Conservation (phyloP, 1,140 invertebrate genomes). For the Solen grandis region DNA sequence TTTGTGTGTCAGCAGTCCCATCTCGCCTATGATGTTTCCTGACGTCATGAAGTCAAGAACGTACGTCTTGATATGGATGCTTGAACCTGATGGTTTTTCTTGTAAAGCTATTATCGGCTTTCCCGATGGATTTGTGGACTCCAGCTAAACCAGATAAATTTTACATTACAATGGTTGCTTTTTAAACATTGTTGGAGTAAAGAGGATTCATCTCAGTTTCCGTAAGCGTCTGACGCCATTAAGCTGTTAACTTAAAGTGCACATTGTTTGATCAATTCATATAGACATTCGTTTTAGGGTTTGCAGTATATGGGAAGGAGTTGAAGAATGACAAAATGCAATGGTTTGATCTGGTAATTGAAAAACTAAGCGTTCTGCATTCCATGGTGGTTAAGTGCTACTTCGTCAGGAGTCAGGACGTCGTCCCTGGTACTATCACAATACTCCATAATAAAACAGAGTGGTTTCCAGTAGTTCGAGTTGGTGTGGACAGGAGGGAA, state of each 20-base stretch:
- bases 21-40: slow-evolving; percentile 81
- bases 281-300: no score
- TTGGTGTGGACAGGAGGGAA: no score
- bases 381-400: no score
- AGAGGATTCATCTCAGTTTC: neutral
- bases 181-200: neutral
- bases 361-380: no score
- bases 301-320: no score
- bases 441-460: neutral
- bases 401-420: no score
- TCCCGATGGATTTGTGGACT: slow-evolving; percentile 62
- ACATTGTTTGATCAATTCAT: no score
- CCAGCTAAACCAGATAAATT: slow-evolving; percentile 53
- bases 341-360: no score
- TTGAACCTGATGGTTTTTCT: slow-evolving; percentile 61
- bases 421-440: no score
- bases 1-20: slow-evolving; percentile 79
- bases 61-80: slow-evolving; percentile 56
- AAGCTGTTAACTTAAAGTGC: no score
- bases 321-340: no score
- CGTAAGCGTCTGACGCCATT: neutral
- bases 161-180: neutral
- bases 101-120: slow-evolving; percentile 59
- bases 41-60: slow-evolving; percentile 79
- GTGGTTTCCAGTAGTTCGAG: no score